phyloP scores from a whole-genome alignment of 2,797 vertebrate genomes.

The Malacoraja senta region DNA sequence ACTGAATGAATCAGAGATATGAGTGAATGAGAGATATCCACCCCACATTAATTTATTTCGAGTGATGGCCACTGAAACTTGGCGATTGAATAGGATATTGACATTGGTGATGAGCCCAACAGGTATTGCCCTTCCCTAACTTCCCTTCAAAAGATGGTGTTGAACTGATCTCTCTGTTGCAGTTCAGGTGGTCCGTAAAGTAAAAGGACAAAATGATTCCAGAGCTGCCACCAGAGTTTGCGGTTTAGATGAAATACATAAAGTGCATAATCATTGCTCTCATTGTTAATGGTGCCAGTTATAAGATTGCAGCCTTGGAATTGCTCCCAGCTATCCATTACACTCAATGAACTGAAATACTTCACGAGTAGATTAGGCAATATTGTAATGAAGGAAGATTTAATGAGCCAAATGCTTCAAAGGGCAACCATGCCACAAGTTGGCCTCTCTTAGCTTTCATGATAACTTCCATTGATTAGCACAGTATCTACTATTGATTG shows the following conservation, averaged over 20 bases:
- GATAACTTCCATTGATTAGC: background rate
- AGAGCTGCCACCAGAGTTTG: background rate
- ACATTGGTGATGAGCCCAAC: too few relatives aligned
- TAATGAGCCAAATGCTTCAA: background rate
- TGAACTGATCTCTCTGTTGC: too few relatives aligned
- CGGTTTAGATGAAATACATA: background rate
- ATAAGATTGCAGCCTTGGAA: slow-evolving; percentile 2
- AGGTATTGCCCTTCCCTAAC: too few relatives aligned
- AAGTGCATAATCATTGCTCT: background rate
- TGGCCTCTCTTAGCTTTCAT: background rate
- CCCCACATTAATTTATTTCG: background rate
- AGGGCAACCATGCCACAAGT: background rate
- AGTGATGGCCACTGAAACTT: background rate
- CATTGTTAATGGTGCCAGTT: slow-evolving; percentile 3
- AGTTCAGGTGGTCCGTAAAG: too few relatives aligned
- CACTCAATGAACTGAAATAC: slow-evolving; percentile 7
- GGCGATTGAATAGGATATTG: background rate
- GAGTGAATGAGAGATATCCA: background rate
- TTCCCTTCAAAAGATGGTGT: too few relatives aligned
- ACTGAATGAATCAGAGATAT: background rate
- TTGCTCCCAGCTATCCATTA: slow-evolving; percentile 22
- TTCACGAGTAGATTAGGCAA: background rate
- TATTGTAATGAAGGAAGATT: background rate
- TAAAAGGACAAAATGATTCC: background rate
- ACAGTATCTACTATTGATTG: background rate